A percentile compares a stretch with the other conserved stretches of the same genome.
These are phyloP conservation scores for Sus cebifrons DNA, from an alignment of 2,797 vertebrate genomes.

Conservation along the genomic window DNA sequence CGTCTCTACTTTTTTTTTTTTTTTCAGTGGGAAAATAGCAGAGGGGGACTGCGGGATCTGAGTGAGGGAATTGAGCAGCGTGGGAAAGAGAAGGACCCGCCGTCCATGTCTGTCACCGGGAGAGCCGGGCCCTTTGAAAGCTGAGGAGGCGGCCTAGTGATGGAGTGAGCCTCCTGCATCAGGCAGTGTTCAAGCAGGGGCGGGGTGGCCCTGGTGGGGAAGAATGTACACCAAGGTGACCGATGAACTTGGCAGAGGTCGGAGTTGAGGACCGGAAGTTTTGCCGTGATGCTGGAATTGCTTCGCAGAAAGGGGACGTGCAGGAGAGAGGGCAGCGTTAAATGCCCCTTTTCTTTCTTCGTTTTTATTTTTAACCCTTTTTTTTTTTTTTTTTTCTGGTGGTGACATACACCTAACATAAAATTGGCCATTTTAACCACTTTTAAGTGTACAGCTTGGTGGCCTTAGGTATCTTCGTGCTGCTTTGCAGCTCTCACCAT, in stretches of 20 bases:
- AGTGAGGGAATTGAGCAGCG: slow-evolving; percentile 79
- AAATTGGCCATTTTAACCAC: neutral
- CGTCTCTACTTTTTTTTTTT: slow-evolving; percentile 87
- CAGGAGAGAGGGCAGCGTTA: neutral
- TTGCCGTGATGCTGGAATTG: neutral
- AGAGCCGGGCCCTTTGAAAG: neutral
- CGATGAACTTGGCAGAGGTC: neutral
- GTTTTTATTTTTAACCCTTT: neutral
- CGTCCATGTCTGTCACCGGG: neutral
- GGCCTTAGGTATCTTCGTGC: accelerated
- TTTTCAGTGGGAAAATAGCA: slow-evolving; percentile 81
- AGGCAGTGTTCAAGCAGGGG: neutral
- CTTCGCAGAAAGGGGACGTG: neutral
- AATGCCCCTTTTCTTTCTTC: neutral
- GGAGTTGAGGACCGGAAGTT: neutral
- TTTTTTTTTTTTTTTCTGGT: neutral
- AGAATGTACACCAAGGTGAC: neutral
- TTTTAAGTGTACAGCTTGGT: neutral
- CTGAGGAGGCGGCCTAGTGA: neutral
- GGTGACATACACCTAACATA: neutral
- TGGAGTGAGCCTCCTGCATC: neutral
- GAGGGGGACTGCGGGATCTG: slow-evolving; percentile 77
- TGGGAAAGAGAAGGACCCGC: neutral
- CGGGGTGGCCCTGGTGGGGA: neutral
- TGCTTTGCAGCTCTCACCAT: neutral